These are phyloP conservation scores for Ceratosolen fusciceps DNA, from an alignment of 1,140 invertebrate species.

Conservation along the genomic window DNA sequence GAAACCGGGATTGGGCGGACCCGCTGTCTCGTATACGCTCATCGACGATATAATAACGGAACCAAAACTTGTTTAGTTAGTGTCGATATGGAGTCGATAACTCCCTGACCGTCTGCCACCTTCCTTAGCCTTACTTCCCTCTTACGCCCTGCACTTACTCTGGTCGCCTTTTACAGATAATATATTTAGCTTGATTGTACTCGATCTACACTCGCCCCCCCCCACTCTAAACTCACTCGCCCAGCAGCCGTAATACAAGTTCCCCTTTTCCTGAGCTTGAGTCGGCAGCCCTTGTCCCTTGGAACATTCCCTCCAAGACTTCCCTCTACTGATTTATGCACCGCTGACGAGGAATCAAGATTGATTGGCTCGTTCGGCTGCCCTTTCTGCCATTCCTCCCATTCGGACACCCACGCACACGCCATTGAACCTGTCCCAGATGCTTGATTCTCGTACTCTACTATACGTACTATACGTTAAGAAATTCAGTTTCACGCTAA, in stretches of 20 bases:
- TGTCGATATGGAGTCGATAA: conserved; percentile 68
- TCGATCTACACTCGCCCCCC: conserved; percentile 9
- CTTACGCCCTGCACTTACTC: conserved; percentile 44
- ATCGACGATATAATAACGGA: conserved; percentile 61
- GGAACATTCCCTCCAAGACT: no score
- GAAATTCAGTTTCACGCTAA: no score
- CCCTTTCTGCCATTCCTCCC: no score
- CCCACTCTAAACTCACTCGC: background rate
- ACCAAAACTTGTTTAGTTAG: conserved; percentile 66
- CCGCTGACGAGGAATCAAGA: no score
- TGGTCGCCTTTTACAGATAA: conserved; percentile 46
- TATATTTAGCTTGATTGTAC: conserved; percentile 2
- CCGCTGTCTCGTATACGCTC: background rate
- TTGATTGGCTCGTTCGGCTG: no score
- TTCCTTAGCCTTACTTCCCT: conserved; percentile 55
- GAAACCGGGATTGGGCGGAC: conserved; percentile 7
- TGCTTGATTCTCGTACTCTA: no score
- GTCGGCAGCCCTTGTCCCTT: no score
- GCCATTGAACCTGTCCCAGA: no score
- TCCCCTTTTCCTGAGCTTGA: no score
- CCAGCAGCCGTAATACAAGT: conserved; percentile 50
- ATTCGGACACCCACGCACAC: no score
- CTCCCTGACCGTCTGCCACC: conserved; percentile 64
- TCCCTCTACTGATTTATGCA: no score
- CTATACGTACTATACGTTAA: no score